A percentile compares a stretch with the other conserved stretches of the same genome.
Evolutionary conservation across 2,113 vertebrate species (phyloP).

Genomic region (Bucco capensis): DNA sequence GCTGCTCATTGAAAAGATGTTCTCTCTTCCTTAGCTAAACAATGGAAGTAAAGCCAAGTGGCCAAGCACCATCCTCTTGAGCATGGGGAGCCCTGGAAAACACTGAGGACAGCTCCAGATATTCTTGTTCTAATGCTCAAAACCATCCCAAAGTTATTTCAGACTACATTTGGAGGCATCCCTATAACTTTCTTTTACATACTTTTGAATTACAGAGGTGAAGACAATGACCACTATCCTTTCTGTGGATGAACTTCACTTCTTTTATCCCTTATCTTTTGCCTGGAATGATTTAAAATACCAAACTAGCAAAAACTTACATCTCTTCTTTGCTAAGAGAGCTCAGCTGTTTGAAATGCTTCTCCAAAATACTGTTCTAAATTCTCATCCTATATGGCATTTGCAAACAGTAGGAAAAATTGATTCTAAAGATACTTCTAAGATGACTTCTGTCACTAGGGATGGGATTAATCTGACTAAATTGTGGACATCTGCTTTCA

Average conservation of each 20-base stretch:
- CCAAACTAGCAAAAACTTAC: not conserved
- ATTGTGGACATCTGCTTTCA: not conserved
- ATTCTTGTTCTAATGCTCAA: not conserved
- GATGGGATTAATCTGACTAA: not conserved
- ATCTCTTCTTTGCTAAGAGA: not conserved
- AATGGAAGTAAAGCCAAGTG: not conserved
- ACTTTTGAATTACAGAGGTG: not conserved
- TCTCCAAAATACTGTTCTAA: not conserved
- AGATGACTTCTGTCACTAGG: not conserved
- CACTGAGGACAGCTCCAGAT: not conserved
- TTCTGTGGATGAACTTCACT: not conserved
- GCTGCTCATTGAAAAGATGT: not conserved
- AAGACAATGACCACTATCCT: not conserved
- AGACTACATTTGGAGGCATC: not conserved
- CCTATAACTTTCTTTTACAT: not conserved
- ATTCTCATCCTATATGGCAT: not conserved
- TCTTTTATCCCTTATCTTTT: not conserved
- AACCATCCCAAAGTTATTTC: not conserved
- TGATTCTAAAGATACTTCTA: not conserved
- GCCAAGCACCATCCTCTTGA: rapidly evolving
- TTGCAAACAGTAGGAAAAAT: not conserved
- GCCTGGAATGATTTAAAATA: not conserved
- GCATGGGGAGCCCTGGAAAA: not conserved
- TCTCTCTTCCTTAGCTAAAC: not conserved
- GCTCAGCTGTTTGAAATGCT: not conserved